Evolutionary conservation across 2,797 vertebrate species (phyloP), one percentile per base, ranked within the genome.

Genomic region (Syngnathus acus): DNA sequence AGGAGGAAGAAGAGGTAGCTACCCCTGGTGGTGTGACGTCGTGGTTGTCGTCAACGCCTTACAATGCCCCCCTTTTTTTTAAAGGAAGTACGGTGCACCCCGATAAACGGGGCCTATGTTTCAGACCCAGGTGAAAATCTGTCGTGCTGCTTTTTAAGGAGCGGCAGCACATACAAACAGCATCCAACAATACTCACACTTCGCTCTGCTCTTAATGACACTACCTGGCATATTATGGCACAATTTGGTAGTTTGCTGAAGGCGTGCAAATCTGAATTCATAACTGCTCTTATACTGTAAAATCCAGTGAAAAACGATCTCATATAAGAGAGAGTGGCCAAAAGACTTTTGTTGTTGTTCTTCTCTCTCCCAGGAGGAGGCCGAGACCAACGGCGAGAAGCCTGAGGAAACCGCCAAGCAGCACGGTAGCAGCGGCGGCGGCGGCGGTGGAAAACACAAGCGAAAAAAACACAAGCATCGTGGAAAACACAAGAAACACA

Each of bases 381-480:
- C 78, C 0, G 89, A 86, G 70, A 82, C 89, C 62, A 92, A 90
- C 9, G 89, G 89, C 0, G 87, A 87, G 62, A 92, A 92, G 75
- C 74, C 65, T 0, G 92, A 92, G 58, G 91, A 89, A 71, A 91
- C 43, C 55, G 64, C 83, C 63, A 92, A 91, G 78, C 90, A 88
- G 75, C 90, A 88, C 75, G 85, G 87, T 78, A 82, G 85, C 47
- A 14, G n/a, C 2, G 26, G 48, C 19, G 19, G 53, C 2, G 53
- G 53, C 53, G 11, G 53, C 62, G 78, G 89, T 0, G 79, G 88
- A 11, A 94, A 97, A 86, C 96, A 98, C 87, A 99, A 99, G 92
- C 95, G 97, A 87, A 98, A 99, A 93, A 99, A 99, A 90, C 97
- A 97, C 83, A 99, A 99, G 89, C 97, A 99, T 78, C 93, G 96